Evolutionary conservation across 1,140 invertebrate species (phyloP).

Genomic region (Orius insidiosus): DNA sequence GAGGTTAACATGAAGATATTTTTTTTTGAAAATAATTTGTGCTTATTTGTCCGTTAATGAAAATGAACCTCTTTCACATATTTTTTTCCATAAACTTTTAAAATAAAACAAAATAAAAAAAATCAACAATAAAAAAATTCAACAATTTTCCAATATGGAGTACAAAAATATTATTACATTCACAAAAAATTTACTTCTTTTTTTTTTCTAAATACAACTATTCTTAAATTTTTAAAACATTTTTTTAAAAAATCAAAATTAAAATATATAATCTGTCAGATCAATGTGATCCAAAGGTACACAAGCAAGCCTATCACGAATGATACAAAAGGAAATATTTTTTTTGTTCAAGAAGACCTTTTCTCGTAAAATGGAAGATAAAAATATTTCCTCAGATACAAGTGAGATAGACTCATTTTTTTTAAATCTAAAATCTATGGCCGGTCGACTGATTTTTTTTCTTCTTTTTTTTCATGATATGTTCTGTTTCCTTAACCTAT

Average conservation of each 20-base stretch:
- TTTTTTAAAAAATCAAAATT: background rate
- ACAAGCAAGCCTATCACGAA: no score
- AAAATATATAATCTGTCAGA: constrained; percentile 5
- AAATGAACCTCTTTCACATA: background rate
- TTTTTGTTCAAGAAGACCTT: background rate
- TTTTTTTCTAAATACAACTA: no score
- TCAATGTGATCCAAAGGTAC: constrained; percentile 14
- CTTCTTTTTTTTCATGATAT: background rate
- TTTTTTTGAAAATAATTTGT: no score
- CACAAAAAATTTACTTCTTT: constrained; percentile 2
- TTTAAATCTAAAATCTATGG: background rate
- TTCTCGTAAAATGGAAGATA: background rate
- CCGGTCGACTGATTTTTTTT: background rate
- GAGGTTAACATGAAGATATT: no score
- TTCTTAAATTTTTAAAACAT: background rate
- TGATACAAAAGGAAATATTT: no score
- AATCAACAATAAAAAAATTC: constrained; percentile 15
- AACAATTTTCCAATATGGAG: constrained; percentile 18
- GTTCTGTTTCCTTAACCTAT: no score
- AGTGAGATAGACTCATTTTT: no score
- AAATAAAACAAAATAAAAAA: background rate
- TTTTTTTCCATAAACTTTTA: background rate
- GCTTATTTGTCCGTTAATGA: no score
- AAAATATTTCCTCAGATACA: no score
- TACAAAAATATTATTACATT: constrained; percentile 17